Evolutionary conservation across 2,113 vertebrate species (phyloP), one percentile per base, ranked within the genome.

Genomic region (Capreolus pygargus): DNA sequence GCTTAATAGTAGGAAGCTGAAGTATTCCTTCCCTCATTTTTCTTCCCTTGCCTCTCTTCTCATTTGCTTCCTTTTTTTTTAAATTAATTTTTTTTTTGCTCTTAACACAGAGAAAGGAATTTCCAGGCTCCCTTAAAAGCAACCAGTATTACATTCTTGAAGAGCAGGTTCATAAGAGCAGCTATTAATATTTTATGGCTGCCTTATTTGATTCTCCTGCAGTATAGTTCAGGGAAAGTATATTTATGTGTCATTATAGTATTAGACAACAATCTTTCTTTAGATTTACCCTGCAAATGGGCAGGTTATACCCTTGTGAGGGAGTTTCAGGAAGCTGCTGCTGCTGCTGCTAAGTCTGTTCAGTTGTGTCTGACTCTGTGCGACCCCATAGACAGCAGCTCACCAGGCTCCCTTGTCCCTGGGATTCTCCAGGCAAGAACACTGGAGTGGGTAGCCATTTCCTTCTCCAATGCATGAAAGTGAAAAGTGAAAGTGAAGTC

Each of bases 121-220:
- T 90, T 67, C 54, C 23, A 96, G 79, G 30, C 74, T 52, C 74
- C 25, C n/a, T 45, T 70, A 61, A 82, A 95, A 97, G 60, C 50
- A 95, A 23, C 43, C 13, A 90, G 10, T 47, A 74, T 55, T 61
- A 81, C 16, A 60, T 85, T 97, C 81, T 95, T 55, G 6, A 93
- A 79, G 27, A 78, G 21, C 17, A 87, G 50, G 55, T 84, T 96
- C 47, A 90, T 64, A 90, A 92, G 81, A 95, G 54, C 43, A 78
- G 52, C 33, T 33, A 57, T 93, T 97, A 94, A 96, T 95, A 86
- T 95, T 90, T 95, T 45, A 92, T 50, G 25, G 9, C 92, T 60
- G 57, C 79, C 23, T 95, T 81, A 57, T 79, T 94, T 33, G 52
- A 88, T 86, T 96, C 67, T 94, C 67, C 79, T 97, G 87, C 58